A percentile compares a stretch with the other conserved stretches of the same genome.
Conservation (phyloP, 1,140 invertebrate species). For the Drosophila parabipectinata region DNA sequence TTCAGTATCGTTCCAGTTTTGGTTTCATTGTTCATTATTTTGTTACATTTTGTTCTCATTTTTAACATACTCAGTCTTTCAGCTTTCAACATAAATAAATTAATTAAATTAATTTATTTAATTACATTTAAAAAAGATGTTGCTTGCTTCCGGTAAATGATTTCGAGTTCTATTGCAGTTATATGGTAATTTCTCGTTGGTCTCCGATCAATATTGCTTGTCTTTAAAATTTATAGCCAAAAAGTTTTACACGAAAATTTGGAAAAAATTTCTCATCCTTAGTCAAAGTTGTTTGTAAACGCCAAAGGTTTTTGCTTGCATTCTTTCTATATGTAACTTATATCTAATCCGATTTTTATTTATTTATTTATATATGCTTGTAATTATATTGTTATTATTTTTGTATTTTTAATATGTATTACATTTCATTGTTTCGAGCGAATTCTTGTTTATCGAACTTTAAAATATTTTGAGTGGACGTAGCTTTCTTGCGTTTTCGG, state of each 20-base stretch:
- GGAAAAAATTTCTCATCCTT: constrained; percentile 73
- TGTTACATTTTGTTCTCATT: constrained; percentile 58
- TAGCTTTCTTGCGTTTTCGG: constrained; percentile 23
- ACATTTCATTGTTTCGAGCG: neutral
- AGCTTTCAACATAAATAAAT: constrained; percentile 80
- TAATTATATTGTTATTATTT: constrained; percentile 61
- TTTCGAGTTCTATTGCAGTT: constrained; percentile 83
- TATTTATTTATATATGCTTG: constrained; percentile 72
- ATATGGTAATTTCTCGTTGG: constrained; percentile 74
- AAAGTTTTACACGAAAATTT: constrained; percentile 72
- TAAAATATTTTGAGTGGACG: constrained; percentile 71
- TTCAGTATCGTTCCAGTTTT: constrained; percentile 26
- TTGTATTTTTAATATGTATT: constrained; percentile 15
- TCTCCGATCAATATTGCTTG: constrained; percentile 55
- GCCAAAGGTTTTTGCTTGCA: constrained; percentile 74
- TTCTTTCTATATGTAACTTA: constrained; percentile 69
- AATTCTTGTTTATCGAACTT: constrained; percentile 24
- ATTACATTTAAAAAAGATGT: constrained; percentile 68
- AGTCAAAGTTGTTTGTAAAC: constrained; percentile 77
- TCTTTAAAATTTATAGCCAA: constrained; percentile 81
- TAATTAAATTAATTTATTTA: constrained; percentile 83
- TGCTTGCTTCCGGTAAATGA: constrained; percentile 79
- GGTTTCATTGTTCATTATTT: constrained; percentile 36
- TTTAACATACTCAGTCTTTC: constrained; percentile 83
- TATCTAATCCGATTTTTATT: constrained; percentile 30